These are phyloP conservation scores for Ailurus styani DNA, from an alignment of 2,113 vertebrate genomes.

Conservation along the genomic window DNA sequence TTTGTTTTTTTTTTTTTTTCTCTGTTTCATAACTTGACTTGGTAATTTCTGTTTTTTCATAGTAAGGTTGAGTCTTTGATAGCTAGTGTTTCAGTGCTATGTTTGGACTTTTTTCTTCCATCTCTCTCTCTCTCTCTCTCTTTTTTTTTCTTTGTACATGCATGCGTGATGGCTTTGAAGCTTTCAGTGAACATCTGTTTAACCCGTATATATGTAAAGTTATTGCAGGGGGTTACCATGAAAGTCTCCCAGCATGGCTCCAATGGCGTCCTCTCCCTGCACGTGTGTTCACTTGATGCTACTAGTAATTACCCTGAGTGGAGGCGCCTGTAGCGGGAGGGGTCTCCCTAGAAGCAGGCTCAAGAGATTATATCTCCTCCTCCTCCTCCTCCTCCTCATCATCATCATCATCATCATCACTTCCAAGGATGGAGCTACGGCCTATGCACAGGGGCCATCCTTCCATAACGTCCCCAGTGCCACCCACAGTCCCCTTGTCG, in stretches of 20 bases:
- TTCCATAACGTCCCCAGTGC: not conserved
- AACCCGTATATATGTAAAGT: conserved; percentile 45
- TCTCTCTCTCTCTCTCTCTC: not conserved
- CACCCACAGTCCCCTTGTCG: not conserved
- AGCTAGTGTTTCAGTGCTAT: not conserved
- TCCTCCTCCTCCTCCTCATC: conserved; percentile 79
- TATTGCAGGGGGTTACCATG: conserved; percentile 51
- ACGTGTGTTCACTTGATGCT: not conserved
- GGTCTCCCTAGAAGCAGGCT: conserved; percentile 23
- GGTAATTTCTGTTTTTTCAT: not conserved
- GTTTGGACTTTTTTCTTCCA: not conserved
- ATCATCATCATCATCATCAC: conserved; percentile 81
- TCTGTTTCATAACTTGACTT: not conserved
- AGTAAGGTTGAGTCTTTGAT: not conserved
- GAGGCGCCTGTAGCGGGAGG: not conserved
- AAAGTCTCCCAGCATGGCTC: not conserved
- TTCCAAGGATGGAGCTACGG: conserved; percentile 86
- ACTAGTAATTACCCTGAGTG: conserved; percentile 29
- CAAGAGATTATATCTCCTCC: conserved; percentile 43
- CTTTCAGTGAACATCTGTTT: conserved; percentile 65
- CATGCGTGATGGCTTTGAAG: conserved; percentile 24
- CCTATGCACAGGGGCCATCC: conserved; percentile 81
- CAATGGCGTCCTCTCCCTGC: conserved; percentile 22
- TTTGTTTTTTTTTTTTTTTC: not conserved
- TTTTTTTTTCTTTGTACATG: not conserved